A percentile compares a stretch with the other conserved stretches of the same genome.
Conservation (phyloP, 2,113 vertebrate species). For the Pteronura brasiliensis region DNA sequence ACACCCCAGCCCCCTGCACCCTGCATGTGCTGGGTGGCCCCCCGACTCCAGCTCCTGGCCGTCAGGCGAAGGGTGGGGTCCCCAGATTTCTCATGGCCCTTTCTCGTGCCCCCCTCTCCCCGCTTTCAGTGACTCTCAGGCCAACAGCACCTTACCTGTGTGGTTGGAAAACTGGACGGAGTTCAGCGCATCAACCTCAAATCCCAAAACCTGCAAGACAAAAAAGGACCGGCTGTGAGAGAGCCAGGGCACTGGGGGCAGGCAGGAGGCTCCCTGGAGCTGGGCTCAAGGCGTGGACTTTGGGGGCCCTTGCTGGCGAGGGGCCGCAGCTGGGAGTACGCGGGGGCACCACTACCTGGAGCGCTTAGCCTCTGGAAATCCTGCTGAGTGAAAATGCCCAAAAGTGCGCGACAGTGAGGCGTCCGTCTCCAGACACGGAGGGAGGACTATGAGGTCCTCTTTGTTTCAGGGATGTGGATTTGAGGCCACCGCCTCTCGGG, state of each 20-base stretch:
- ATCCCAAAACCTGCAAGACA: constrained; percentile 93
- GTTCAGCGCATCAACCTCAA: constrained; percentile 97
- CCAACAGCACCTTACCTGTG: constrained; percentile 87
- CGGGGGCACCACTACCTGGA: fast-evolving
- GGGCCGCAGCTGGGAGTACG: fast-evolving
- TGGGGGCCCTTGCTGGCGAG: fast-evolving
- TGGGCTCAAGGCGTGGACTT: fast-evolving
- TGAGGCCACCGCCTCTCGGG: fast-evolving
- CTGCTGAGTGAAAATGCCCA: fast-evolving
- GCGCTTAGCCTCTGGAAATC: fast-evolving
- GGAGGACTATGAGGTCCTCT: fast-evolving
- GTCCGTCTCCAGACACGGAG: fast-evolving
- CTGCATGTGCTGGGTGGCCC: fast-evolving
- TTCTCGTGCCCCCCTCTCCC: fast-evolving
- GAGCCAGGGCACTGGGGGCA: fast-evolving
- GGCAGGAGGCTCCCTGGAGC: background rate
- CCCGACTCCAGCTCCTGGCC: fast-evolving
- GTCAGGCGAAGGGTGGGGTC: fast-evolving
- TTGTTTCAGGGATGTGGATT: background rate
- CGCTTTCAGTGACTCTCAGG: fast-evolving
- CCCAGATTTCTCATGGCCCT: fast-evolving
- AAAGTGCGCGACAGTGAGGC: fast-evolving
- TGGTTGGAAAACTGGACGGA: constrained; percentile 99
- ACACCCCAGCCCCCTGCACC: background rate
- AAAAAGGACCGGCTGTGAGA: background rate